These are phyloP conservation scores for Arizona elegans DNA, from an alignment of 2,113 vertebrate genomes.

Conservation along the genomic window DNA sequence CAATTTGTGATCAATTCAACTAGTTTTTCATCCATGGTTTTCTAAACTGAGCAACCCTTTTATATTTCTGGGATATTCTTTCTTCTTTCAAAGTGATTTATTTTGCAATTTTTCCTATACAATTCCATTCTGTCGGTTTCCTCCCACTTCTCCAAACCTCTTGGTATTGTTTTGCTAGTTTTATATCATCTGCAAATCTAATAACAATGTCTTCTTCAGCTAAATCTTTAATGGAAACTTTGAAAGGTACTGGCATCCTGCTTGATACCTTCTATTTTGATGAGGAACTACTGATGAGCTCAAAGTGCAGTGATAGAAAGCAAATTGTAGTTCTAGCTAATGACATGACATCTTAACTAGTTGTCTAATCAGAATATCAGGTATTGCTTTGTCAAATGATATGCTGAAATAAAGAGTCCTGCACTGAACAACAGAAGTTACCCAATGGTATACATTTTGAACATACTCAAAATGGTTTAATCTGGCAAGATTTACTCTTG, in stretches of 20 bases:
- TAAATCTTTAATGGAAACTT: not conserved
- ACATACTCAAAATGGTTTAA: not conserved
- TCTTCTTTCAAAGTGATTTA: too few relatives aligned
- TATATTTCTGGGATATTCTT: too few relatives aligned
- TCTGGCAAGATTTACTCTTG: not conserved
- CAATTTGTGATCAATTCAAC: too few relatives aligned
- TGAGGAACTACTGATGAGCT: not conserved
- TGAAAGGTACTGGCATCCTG: not conserved
- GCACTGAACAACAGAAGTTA: not conserved
- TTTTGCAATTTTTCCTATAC: too few relatives aligned
- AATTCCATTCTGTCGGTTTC: too few relatives aligned
- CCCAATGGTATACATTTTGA: not conserved
- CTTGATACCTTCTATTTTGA: not conserved
- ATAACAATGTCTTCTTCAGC: not conserved
- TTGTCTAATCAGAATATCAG: not conserved
- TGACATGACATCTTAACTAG: not conserved
- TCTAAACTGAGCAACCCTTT: too few relatives aligned
- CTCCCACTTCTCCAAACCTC: too few relatives aligned
- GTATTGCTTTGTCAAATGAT: not conserved
- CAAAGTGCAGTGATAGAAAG: not conserved
- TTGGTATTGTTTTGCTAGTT: not conserved
- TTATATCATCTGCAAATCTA: not conserved
- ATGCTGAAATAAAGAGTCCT: not conserved
- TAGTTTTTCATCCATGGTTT: too few relatives aligned
- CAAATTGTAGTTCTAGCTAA: not conserved